A percentile compares a stretch with the other conserved stretches of the same genome.
Evolutionary conservation across 2,113 vertebrate genomes (phyloP).

Genomic region (Campylorhamphus procurvoides): DNA sequence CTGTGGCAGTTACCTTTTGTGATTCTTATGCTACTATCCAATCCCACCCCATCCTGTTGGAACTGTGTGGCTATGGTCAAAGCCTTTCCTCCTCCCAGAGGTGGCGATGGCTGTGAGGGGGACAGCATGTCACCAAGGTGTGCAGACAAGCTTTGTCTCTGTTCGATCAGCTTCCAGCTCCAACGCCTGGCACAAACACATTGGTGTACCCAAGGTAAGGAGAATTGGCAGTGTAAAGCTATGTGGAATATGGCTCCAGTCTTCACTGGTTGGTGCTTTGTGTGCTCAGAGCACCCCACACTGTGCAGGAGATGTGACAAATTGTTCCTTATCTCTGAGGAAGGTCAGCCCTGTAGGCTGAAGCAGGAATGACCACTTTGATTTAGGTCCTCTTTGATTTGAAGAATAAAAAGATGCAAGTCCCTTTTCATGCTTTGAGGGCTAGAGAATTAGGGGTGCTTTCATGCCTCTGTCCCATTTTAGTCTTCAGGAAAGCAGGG

Average conservation of each 20-base stretch:
- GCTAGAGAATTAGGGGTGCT: slow-evolving; percentile 4
- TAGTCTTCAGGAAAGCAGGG: neutral
- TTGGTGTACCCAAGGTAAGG: neutral
- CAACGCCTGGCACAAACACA: neutral
- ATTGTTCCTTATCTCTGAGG: neutral
- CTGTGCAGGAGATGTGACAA: neutral
- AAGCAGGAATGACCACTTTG: slow-evolving; percentile 42
- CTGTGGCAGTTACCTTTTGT: neutral
- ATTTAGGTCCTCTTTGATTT: slow-evolving; percentile 36
- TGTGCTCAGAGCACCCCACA: neutral
- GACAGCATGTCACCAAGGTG: accelerated
- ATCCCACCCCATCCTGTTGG: neutral
- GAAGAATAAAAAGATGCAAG: slow-evolving; percentile 15
- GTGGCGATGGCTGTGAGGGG: neutral
- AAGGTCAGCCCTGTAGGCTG: neutral
- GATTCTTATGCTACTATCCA: neutral
- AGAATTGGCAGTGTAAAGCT: neutral
- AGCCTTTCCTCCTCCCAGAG: neutral
- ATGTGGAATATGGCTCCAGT: neutral
- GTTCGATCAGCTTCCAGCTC: neutral
- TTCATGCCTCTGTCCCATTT: slow-evolving; percentile 6
- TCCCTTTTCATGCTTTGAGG: neutral
- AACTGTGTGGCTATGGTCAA: accelerated
- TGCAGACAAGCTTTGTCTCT: neutral
- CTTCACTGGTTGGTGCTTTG: accelerated